These are phyloP conservation scores for Morone saxatilis DNA, from an alignment of 2,113 vertebrate species.

Conservation along the genomic window DNA sequence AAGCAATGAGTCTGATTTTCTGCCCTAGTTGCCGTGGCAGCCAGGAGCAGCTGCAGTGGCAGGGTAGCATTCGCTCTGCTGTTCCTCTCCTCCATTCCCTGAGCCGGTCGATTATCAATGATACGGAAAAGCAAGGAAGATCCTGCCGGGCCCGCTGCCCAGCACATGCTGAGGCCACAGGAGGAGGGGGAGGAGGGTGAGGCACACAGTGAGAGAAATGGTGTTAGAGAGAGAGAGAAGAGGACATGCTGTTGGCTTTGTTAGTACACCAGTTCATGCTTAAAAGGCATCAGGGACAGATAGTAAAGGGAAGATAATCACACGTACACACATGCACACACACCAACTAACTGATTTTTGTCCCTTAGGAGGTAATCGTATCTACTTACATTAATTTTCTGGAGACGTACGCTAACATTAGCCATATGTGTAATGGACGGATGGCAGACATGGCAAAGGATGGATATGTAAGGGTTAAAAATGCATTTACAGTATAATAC, in stretches of 20 bases:
- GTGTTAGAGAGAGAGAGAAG: background rate
- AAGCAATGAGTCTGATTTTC: constrained; percentile 77
- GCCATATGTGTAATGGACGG: background rate
- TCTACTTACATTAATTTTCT: constrained; percentile 1
- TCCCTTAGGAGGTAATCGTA: background rate
- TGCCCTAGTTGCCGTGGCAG: constrained; percentile 80
- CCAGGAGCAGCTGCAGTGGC: constrained; percentile 75
- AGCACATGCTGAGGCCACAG: constrained; percentile 35
- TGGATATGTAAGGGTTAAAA: background rate
- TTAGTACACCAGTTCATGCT: constrained; percentile 36
- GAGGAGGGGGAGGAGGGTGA: background rate
- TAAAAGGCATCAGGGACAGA: constrained; percentile 15
- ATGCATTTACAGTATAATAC: background rate
- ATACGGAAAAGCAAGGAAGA: constrained; percentile 69
- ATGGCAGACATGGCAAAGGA: background rate
- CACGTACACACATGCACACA: background rate
- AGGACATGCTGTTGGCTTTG: constrained; percentile 33
- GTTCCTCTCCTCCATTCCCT: constrained; percentile 53
- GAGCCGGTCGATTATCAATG: constrained; percentile 73
- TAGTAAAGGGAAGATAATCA: background rate
- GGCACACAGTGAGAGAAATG: background rate
- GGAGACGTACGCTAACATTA: background rate
- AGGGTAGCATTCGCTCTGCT: constrained; percentile 54
- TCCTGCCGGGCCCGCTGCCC: constrained; percentile 54
- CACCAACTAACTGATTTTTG: background rate